Evolutionary conservation across 2,797 vertebrate genomes (phyloP).

Genomic region (Urophycis tenuis): DNA sequence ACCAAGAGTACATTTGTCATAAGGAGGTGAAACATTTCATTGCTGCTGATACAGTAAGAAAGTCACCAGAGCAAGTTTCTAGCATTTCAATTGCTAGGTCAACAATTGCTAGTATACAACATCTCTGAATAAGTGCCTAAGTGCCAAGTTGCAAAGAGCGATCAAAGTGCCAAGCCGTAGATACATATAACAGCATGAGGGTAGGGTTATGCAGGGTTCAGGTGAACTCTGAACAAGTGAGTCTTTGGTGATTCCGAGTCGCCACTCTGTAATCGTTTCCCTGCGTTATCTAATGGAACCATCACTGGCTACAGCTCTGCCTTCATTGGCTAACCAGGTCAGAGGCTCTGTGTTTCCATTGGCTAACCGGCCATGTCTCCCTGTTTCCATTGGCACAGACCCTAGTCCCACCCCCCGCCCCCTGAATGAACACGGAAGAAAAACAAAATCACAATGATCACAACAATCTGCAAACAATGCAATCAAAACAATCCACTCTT

Average conservation of each 20-base stretch:
- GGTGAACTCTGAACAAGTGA: too few species aligned
- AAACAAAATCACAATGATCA: not conserved
- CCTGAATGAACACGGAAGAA: not conserved
- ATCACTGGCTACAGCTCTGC: conserved; percentile 50
- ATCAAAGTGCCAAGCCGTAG: too few species aligned
- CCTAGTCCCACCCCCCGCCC: conserved; percentile 47
- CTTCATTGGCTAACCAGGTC: conserved; percentile 64
- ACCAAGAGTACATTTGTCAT: too few species aligned
- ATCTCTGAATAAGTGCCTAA: too few species aligned
- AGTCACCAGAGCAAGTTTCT: too few species aligned
- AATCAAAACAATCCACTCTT: conserved; percentile 54
- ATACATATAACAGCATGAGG: too few species aligned
- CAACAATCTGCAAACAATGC: not conserved
- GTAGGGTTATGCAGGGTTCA: too few species aligned
- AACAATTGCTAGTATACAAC: too few species aligned
- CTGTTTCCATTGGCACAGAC: conserved; percentile 69
- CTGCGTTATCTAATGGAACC: conserved; percentile 40
- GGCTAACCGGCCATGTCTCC: conserved; percentile 53
- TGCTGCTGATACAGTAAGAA: too few species aligned
- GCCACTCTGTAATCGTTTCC: conserved; percentile 22
- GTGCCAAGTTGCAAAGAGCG: too few species aligned
- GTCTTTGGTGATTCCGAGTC: not conserved
- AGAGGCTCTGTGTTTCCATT: conserved; percentile 65
- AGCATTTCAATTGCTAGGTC: too few species aligned
- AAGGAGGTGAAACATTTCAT: too few species aligned